Conservation (phyloP, 2,797 vertebrate genomes). For the Adelosebastes latens region DNA sequence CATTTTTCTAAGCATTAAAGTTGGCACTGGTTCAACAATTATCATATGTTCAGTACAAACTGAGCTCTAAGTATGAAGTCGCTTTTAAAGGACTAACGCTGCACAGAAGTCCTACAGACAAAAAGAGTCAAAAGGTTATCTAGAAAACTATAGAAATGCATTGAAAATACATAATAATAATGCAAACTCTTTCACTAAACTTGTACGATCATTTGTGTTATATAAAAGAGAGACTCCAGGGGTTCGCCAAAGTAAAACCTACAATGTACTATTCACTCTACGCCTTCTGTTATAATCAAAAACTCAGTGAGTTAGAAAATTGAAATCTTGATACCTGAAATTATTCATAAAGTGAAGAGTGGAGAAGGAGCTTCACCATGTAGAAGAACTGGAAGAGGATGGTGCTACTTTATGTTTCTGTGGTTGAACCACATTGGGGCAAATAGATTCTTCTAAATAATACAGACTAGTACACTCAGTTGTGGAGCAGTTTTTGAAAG, state of each 20-base stretch:
- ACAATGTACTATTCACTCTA: background rate
- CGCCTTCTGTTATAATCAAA: background rate
- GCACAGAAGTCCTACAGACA: background rate
- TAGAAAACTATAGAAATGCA: background rate
- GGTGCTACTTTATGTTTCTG: background rate
- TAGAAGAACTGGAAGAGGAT: background rate
- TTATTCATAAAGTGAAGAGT: background rate
- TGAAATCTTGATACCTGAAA: background rate
- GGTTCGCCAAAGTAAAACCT: background rate
- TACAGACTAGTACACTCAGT: background rate
- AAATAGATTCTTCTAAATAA: background rate
- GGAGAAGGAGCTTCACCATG: background rate
- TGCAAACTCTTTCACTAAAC: background rate
- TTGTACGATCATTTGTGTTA: background rate
- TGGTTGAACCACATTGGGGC: background rate
- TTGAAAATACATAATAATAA: background rate
- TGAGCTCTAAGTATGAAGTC: background rate
- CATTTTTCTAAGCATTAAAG: slow-evolving; percentile 8
- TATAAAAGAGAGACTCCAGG: background rate
- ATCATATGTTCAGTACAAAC: background rate
- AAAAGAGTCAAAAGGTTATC: background rate
- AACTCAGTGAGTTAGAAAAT: background rate
- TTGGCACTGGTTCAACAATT: slow-evolving; percentile 28
- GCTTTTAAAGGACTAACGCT: background rate
- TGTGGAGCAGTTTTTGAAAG: background rate